Base-by-base conservation (phyloP, 2,113 vertebrate genomes). In the Grus americana region DNA sequence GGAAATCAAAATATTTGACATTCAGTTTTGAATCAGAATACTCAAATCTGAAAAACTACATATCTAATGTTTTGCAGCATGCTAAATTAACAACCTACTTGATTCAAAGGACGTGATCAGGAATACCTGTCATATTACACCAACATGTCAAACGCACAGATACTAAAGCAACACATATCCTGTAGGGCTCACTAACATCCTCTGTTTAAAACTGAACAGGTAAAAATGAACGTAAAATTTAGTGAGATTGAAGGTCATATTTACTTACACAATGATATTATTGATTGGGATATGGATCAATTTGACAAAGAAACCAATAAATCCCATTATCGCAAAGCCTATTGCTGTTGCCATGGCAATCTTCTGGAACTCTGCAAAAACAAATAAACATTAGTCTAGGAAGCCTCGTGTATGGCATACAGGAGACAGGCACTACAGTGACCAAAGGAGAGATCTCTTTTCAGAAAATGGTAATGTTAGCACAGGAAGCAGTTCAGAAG, bases 231-330 rank as follows among this genome's bases (percentile, higher is more conserved):
- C 15, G 34, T 57, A 36, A 79, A 74, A 50, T 18, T 14, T 5
- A 30, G 7, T 50, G 44, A 85, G 73, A 87, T 1, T 24, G 8
- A 85, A 86, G 42, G 46, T 79, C 19, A 12, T 30, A 44, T 93
- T 90, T 96, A 99, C 99, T 99, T 98, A 99, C 99, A 99, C 99
- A 96, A 99, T 99, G 76, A 99, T 99, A 97, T 99, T 99, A 98
- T 99, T 99, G 98, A 99, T 99, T 84, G 99, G 99, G 97, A 99
- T 99, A 88, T 99, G 99, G 96, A 99, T 99, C 96, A 99, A 96
- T 95, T 99, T 99, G 83, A 99, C 99, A 91, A 99, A 99, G 98
- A 99, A 99, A 36, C 99, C 99, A 79, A 99, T 99, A 98, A 99
- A 99, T 92, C 99, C 99, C 99, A 99, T 99, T 95, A 99, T 99